phyloP scores from a whole-genome alignment of 2,888 invertebrate genomes.

The Xestia xanthographa region DNA sequence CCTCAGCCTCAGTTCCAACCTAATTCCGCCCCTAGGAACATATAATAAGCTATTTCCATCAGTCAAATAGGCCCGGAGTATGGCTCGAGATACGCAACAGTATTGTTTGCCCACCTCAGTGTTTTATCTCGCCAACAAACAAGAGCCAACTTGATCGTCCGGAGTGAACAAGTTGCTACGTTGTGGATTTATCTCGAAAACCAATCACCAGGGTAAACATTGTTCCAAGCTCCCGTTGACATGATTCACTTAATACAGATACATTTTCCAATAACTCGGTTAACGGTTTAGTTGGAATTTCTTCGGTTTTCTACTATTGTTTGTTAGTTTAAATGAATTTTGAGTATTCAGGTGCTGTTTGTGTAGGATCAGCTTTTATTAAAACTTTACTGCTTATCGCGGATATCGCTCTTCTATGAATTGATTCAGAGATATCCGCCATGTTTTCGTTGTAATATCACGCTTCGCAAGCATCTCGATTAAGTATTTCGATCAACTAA shows the following conservation, averaged over 20 bases:
- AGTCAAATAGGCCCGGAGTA: constrained; percentile 55
- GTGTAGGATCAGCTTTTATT: neutral
- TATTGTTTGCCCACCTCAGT: constrained; percentile 60
- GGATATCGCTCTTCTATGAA: neutral
- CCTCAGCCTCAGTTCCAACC: constrained; percentile 10
- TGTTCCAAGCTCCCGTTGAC: constrained; percentile 68
- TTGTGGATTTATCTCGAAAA: constrained; percentile 71
- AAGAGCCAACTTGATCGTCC: constrained; percentile 72
- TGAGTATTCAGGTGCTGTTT: constrained; percentile 19
- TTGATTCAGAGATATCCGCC: neutral
- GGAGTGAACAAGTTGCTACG: constrained; percentile 64
- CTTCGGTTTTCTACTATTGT: constrained; percentile 28
- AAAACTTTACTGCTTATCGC: neutral
- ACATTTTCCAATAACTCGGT: constrained; percentile 58
- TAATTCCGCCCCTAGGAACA: constrained; percentile 25
- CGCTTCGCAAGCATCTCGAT: constrained; percentile 33
- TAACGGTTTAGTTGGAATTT: constrained; percentile 52
- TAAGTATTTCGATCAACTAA: neutral
- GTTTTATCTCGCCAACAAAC: constrained; percentile 67
- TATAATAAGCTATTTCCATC: constrained; percentile 55
- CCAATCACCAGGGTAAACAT: constrained; percentile 76
- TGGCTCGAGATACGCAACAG: constrained; percentile 56
- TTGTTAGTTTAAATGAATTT: constrained; percentile 30
- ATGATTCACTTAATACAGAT: constrained; percentile 62
- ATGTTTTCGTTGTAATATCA: constrained; percentile 22